phyloP scores from a whole-genome alignment of 1,140 invertebrate species.

The Pogonognathellus flavescens region DNA sequence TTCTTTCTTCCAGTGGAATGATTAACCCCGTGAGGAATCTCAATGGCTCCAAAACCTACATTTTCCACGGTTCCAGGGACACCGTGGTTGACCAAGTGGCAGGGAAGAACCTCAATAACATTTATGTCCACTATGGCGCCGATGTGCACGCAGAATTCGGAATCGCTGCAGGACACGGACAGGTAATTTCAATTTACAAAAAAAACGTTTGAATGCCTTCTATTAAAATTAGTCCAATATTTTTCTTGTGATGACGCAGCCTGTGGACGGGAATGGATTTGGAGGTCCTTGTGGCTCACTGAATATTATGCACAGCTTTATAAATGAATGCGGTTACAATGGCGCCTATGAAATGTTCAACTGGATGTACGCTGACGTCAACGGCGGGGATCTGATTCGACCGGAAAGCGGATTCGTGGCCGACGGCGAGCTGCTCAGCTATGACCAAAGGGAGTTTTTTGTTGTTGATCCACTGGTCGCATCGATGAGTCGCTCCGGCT shows the following conservation, averaged over 20 bases:
- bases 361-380: too few species aligned
- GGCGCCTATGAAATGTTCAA: constrained; percentile 70
- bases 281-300: constrained; percentile 68
- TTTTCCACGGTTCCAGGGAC: constrained; percentile 69
- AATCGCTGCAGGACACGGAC: constrained; percentile 68
- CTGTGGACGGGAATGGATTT: constrained; percentile 68
- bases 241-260: constrained; percentile 65
- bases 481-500: constrained; percentile 68
- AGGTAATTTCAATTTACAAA: constrained; percentile 65
- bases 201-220: background rate
- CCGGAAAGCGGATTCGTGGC: constrained; percentile 42
- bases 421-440: constrained; percentile 66
- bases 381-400: constrained; percentile 58
- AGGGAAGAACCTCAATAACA: constrained; percentile 67
- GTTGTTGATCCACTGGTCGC: constrained; percentile 64
- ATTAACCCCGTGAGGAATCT: constrained; percentile 69
- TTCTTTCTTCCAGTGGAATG: constrained; percentile 65
- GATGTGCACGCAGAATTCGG: constrained; percentile 68
- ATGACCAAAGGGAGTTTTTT: constrained; percentile 69
- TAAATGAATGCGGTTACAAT: constrained; percentile 70
- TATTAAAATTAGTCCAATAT: background rate
- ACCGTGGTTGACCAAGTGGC: constrained; percentile 69
- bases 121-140: constrained; percentile 68
- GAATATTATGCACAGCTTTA: constrained; percentile 62
- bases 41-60: constrained; percentile 68